phyloP scores from a whole-genome alignment of 2,888 invertebrate genomes.

The Drosophila cognata region DNA sequence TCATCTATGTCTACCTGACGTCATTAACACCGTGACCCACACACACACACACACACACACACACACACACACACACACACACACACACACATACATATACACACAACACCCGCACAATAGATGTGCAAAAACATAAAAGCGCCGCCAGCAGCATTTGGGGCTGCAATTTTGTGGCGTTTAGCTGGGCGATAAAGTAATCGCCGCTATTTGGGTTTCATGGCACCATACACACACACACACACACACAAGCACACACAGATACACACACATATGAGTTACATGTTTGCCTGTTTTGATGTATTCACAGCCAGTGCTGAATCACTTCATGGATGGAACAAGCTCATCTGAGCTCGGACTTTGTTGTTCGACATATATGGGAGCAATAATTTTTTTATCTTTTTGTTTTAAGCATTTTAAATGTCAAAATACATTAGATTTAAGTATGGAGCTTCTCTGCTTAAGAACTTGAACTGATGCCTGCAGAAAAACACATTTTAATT shows the following conservation, averaged over 20 bases:
- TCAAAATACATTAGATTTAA: background rate
- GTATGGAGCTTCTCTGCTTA: background rate
- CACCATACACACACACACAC: conserved; percentile 16
- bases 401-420: background rate
- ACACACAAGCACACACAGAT: conserved; percentile 8
- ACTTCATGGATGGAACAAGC: conserved; percentile 12
- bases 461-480: background rate
- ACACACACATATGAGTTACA: conserved; percentile 4
- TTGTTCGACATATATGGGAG: background rate
- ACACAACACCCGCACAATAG: conserved; percentile 30
- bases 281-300: conserved; percentile 10
- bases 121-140: conserved; percentile 28
- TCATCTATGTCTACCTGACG: conserved; percentile 56
- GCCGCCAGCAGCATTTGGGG: conserved; percentile 72
- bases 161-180: conserved; percentile 80
- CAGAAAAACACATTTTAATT: background rate
- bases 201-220: conserved; percentile 77
- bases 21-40: conserved; percentile 54
- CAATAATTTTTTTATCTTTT: background rate
- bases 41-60: conserved; percentile 14
- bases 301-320: conserved; percentile 18
- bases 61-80: conserved; percentile 14
- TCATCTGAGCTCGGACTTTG: conserved; percentile 4
- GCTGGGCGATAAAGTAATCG: conserved; percentile 77
- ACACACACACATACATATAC: conserved; percentile 5